Evolutionary conservation across 2,113 vertebrate genomes (phyloP).

Genomic region (Lepus timidus): DNA sequence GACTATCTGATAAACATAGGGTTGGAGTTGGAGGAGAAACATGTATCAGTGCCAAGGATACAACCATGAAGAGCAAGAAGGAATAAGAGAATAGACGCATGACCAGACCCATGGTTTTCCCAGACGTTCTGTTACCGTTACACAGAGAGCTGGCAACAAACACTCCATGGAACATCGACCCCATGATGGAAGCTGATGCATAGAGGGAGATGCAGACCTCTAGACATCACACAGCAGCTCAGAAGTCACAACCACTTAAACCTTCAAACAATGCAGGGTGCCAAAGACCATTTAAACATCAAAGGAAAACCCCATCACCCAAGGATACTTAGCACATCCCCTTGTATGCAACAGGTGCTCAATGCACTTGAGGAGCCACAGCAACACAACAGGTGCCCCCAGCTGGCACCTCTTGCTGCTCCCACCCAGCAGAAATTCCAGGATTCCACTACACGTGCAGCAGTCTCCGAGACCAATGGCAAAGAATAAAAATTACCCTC

Average conservation of each 20-base stretch:
- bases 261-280: neutral
- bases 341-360: neutral
- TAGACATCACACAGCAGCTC: no score
- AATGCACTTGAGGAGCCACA: neutral
- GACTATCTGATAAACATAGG: neutral
- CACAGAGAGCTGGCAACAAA: neutral
- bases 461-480: neutral
- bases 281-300: neutral
- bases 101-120: neutral
- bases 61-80: neutral
- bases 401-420: neutral
- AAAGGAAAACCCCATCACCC: neutral
- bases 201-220: rapidly evolving
- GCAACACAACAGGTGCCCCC: neutral
- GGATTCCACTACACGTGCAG: neutral
- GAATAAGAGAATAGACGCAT: neutral
- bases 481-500: slow-evolving; percentile 43
- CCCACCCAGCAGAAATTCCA: neutral
- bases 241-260: no score
- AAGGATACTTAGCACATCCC: neutral
- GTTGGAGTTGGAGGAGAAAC: neutral
- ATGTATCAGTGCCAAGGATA: no score
- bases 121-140: neutral
- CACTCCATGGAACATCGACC: neutral
- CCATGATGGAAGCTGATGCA: no score